A percentile compares a stretch with the other conserved stretches of the same genome.
phyloP scores from a whole-genome alignment of 64 coral and sea anemone genomes.

The Montipora cactus region DNA sequence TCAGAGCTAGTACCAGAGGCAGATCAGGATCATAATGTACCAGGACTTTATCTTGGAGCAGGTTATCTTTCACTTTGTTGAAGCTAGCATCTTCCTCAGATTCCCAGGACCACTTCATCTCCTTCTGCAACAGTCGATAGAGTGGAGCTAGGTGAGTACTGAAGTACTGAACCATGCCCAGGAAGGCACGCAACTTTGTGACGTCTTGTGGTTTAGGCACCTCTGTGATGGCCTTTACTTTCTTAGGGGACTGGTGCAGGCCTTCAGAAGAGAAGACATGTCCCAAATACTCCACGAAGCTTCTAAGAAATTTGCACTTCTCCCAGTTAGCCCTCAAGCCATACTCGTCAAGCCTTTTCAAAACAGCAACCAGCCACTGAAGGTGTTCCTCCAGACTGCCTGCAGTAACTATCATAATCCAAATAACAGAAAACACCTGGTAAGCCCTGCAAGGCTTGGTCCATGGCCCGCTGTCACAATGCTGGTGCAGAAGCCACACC shows the following conservation, averaged over 20 bases:
- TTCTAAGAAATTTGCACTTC: slow-evolving; percentile 33
- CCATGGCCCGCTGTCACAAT: slow-evolving; percentile 39
- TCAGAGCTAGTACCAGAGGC: background rate
- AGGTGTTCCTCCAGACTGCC: background rate
- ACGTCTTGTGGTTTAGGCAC: slow-evolving; percentile 30
- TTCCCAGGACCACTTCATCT: background rate
- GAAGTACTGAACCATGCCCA: slow-evolving; percentile 50
- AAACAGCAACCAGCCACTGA: background rate
- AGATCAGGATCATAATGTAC: slow-evolving; percentile 12
- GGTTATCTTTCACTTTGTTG: background rate
- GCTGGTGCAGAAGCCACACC: slow-evolving; percentile 28
- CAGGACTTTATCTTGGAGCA: slow-evolving; percentile 23
- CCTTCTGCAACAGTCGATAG: background rate
- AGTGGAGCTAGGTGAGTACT: background rate
- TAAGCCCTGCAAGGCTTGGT: slow-evolving; percentile 34
- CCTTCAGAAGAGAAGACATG: slow-evolving; percentile 45
- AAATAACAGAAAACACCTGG: background rate
- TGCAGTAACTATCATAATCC: slow-evolving; percentile 22
- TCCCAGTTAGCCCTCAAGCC: slow-evolving; percentile 27
- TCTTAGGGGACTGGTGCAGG: slow-evolving; percentile 28
- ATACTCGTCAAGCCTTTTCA: slow-evolving; percentile 21
- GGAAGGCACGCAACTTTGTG: background rate
- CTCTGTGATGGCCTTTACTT: background rate
- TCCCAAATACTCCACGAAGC: slow-evolving; percentile 29
- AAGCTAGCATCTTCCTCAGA: slow-evolving; percentile 20